These are phyloP conservation scores for Achatina immaculata DNA, from an alignment of 1,140 invertebrate species.

Conservation along the genomic window DNA sequence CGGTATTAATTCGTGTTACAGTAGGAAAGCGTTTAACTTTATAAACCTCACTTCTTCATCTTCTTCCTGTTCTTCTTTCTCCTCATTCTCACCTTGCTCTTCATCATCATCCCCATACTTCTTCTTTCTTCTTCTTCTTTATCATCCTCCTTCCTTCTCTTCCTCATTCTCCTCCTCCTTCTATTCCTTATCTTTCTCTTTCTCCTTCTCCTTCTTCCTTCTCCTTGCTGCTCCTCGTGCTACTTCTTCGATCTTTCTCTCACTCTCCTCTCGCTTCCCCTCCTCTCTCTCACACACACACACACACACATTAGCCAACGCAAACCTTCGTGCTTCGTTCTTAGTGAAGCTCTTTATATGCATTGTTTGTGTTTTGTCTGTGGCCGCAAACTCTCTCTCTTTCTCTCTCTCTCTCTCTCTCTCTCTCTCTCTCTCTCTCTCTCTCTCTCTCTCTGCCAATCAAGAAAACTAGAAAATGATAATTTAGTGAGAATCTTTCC, in stretches of 20 bases:
- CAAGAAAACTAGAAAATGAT: background rate
- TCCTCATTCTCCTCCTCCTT: background rate
- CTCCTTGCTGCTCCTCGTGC: background rate
- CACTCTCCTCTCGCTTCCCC: background rate
- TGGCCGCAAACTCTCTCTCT: background rate
- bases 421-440: constrained; percentile 23
- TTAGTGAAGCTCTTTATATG: no score
- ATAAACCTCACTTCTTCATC: no score
- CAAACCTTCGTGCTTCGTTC: no score
- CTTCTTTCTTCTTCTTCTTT: background rate
- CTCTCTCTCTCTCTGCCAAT: constrained; percentile 5
- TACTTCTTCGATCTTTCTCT: background rate
- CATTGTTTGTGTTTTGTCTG: no score
- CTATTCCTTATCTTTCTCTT: no score
- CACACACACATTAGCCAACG: no score
- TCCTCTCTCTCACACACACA: no score
- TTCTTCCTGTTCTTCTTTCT: background rate
- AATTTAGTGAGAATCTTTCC: no score
- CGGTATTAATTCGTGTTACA: no score
- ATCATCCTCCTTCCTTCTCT: background rate
- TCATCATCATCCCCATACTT: background rate
- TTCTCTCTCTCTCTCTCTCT: constrained; percentile 22
- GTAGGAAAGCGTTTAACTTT: no score
- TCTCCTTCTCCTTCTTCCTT: constrained; percentile 4
- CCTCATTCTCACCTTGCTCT: background rate